Evolutionary conservation across 1,140 invertebrate genomes (phyloP), one percentile per base, ranked within the genome.

Genomic region (Bombus waltoni): DNA sequence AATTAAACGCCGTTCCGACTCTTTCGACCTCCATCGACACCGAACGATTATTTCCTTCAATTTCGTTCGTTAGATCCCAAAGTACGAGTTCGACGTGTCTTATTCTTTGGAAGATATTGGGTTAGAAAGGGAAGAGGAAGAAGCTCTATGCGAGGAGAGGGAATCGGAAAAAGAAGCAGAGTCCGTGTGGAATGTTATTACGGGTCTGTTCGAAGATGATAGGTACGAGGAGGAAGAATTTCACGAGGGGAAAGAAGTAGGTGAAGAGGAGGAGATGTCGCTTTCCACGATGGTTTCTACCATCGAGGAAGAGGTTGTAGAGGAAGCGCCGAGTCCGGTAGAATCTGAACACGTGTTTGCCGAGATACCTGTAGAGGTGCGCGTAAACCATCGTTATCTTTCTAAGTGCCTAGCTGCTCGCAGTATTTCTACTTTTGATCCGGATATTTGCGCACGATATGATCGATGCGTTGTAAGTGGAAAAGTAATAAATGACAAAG

Each of bases 311-410:
- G 89, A 90, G 83, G 66, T 38, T 47, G 83, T 89, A 28, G 85
- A 90, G 80, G 82, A 90, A 84, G 70, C 35, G 28, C 79, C 10
- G 81, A 71, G 62, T 15, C 35, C 57, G 35, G 74, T 59, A 70
- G 85, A 84, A 68, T 74, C 82, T 38, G 87, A 90, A 88, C 87
- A 89, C 87, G 85, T 87, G 81, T 76, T 90, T 65, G 74, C 72
- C 74, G 89, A 92, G 74, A 87, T 92, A 86, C 86, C 89, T 68
- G 59, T 59, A 71, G 91, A 91, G 91, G 92, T 92, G 90, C 81
- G 89, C 89, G 88, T 89, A 35, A 66, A 66, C 15, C n/a, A 1
- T n/a, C 65, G 5, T 35, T 18, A n/a, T 18, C 53, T 15, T 68
- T 59, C 81, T 66, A 40, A 75, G 68, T 66, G n/a, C 71, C 65